Base-by-base conservation (phyloP, 2,113 vertebrate genomes). In the Aptenodytes patagonicus region DNA sequence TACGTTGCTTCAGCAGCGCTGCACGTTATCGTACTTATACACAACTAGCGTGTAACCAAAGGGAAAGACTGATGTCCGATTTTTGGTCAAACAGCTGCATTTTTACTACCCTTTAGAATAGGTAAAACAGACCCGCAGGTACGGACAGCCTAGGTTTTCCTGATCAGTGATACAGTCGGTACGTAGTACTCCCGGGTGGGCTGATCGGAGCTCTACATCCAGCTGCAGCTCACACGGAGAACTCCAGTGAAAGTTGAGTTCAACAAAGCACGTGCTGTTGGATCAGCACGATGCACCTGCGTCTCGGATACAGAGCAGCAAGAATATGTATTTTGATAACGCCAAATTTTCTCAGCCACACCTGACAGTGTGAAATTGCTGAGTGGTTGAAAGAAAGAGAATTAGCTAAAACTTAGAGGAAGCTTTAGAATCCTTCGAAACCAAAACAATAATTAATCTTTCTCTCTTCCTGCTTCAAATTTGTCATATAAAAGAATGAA, bases 1-100 rank as follows among this genome's bases (percentile, higher is more conserved):
- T 31, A 17, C 2, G 1, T 12, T 55, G 54, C 78, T 77, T 38
- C 32, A n/a, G 60, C 44, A n/a, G 54, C 5, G 0, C 18, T 44
- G 40, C 26, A 17, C 5, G 22, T 2, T 25, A 21, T 10, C 1
- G 4, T 21, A 22, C n/a, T 44, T 38, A 6, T 1, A 10, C 6
- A 22, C 62, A 77, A 42, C 19, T 10, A 17, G 8, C 5, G 12
- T 47, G n/a, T 38, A 18, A 83, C 25, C 29, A 40, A 51, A 78
- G 38, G 1, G 21, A 21, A 44, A 44, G 49, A 29, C 34, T 14
- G 28, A 36, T 20, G 34, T 31, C 69, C 64, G 13, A 4, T 3
- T 38, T 46, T 46, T 20, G 55, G 47, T 38, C 54, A 64, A 47
- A 49, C 14, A 22, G 32, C 51, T 77, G 44, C 31, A 12, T 36